phyloP scores from a whole-genome alignment of 2,888 invertebrate genomes.

The Cotesia congregata region DNA sequence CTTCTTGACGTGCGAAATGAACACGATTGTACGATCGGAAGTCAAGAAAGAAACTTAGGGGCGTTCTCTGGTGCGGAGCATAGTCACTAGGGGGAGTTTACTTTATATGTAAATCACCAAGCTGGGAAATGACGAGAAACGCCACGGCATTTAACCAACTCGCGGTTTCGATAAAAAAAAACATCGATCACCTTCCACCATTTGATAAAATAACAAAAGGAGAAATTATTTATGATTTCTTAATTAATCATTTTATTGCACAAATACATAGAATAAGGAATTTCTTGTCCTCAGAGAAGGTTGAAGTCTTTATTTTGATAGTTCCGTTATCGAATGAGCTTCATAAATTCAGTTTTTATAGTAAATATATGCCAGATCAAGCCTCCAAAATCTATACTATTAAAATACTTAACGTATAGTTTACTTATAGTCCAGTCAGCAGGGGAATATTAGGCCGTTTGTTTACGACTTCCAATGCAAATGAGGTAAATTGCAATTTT shows the following conservation, averaged over 20 bases:
- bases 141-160: slow-evolving; percentile 43
- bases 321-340: too few species aligned
- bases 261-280: not conserved
- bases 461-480: too few species aligned
- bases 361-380: too few species aligned
- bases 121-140: slow-evolving; percentile 52
- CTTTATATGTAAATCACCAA: slow-evolving; percentile 68
- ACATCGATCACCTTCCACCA: slow-evolving; percentile 33
- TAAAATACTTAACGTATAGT: too few species aligned
- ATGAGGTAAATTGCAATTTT: too few species aligned
- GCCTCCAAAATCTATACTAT: too few species aligned
- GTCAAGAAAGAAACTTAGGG: slow-evolving; percentile 50
- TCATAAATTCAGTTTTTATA: too few species aligned
- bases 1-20: slow-evolving; percentile 67
- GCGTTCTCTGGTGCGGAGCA: slow-evolving; percentile 14
- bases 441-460: too few species aligned
- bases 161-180: slow-evolving; percentile 32
- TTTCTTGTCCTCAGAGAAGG: not conserved
- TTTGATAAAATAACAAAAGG: not conserved
- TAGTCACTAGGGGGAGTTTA: slow-evolving; percentile 57
- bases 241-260: not conserved
- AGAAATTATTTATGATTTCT: not conserved
- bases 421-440: too few species aligned
- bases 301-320: too few species aligned
- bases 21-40: slow-evolving; percentile 63